A percentile compares a stretch with the other conserved stretches of the same genome.
These are phyloP conservation scores for Maniola hyperantus DNA, from an alignment of 2,888 invertebrate genomes.

Conservation along the genomic window DNA sequence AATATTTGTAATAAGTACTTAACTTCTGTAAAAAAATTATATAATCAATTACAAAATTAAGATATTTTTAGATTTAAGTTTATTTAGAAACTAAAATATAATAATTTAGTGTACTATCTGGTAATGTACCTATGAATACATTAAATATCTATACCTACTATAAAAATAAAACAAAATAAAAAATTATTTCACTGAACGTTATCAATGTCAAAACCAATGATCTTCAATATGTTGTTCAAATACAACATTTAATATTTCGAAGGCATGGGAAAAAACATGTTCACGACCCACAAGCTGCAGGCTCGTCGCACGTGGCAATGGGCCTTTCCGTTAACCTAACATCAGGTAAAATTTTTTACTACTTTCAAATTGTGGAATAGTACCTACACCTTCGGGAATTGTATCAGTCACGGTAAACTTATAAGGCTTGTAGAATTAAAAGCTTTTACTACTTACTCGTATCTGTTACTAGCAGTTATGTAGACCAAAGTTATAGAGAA, in stretches of 20 bases:
- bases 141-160: no score
- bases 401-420: constrained; percentile 51
- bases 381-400: constrained; percentile 57
- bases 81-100: no score
- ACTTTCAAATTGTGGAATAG: constrained; percentile 66
- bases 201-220: constrained; percentile 25
- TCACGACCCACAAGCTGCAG: constrained; percentile 60
- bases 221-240: constrained; percentile 23
- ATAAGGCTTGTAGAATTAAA: constrained; percentile 3
- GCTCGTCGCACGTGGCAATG: constrained; percentile 74
- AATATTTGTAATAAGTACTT: no score
- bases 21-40: no score
- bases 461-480: not conserved
- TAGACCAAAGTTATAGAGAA: no score
- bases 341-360: constrained; percentile 78
- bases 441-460: not conserved
- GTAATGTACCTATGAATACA: no score
- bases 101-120: no score
- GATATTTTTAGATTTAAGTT: no score
- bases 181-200: constrained; percentile 5
- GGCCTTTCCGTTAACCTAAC: constrained; percentile 72
- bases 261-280: constrained; percentile 37
- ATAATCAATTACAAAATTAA: no score
- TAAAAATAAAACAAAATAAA: no score
- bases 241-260: constrained; percentile 11